Conservation (phyloP, 2,797 vertebrate species). For the Sebastes iracundus region DNA sequence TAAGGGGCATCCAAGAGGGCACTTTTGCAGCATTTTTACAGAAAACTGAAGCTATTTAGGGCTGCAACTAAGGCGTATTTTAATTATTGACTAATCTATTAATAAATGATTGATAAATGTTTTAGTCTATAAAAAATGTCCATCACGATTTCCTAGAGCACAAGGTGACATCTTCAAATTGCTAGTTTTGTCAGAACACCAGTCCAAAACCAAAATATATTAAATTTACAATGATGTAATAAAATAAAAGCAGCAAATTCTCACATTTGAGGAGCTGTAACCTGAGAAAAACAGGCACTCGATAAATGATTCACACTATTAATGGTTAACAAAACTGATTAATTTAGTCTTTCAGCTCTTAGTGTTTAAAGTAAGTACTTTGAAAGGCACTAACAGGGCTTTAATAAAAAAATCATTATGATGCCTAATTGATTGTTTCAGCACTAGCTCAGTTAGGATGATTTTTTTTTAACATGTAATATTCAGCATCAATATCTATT, state of each 20-base stretch:
- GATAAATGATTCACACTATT: neutral
- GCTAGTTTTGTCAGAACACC: neutral
- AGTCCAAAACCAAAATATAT: neutral
- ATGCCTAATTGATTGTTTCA: neutral
- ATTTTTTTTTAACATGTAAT: neutral
- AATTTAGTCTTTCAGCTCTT: neutral
- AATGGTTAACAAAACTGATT: neutral
- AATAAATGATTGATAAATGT: neutral
- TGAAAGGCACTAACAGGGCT: neutral
- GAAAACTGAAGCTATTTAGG: neutral
- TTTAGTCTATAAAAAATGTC: neutral
- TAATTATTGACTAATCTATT: neutral
- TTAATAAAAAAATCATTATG: neutral
- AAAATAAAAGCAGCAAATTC: neutral
- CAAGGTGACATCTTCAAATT: neutral
- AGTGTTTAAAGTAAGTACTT: no score
- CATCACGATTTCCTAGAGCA: neutral
- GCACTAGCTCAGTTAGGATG: neutral
- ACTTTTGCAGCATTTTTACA: no score
- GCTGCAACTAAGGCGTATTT: neutral
- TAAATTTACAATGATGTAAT: neutral
- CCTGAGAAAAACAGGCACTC: neutral
- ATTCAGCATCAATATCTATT: neutral
- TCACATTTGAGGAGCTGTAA: neutral
- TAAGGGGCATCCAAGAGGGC: no score